Conservation (phyloP, 2,888 invertebrate genomes). For the Sminthurides aquaticus region DNA sequence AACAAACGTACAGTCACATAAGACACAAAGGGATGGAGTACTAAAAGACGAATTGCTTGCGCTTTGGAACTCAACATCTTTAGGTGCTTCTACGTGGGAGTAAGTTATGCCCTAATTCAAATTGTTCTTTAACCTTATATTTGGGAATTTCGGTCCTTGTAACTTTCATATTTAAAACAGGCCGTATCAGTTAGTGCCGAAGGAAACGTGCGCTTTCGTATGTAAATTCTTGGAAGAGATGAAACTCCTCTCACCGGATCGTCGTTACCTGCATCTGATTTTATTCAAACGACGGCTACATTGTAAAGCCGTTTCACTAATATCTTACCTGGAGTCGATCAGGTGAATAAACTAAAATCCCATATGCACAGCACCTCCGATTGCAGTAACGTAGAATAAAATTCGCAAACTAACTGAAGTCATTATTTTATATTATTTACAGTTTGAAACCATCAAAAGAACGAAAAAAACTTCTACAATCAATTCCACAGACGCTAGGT, state of each 20-base stretch:
- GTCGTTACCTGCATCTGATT: constrained; percentile 34
- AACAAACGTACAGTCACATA: constrained; percentile 29
- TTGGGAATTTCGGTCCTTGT: background rate
- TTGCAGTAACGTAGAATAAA: too few species aligned
- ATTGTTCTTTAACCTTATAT: too few species aligned
- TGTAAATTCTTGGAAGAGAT: constrained; percentile 36
- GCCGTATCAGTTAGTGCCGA: constrained; percentile 32
- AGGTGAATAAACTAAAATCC: constrained; percentile 24
- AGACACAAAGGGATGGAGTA: constrained; percentile 27
- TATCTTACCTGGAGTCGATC: constrained; percentile 37
- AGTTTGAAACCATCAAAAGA: constrained; percentile 35
- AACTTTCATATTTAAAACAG: constrained; percentile 19
- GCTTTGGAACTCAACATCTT: constrained; percentile 35
- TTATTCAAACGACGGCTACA: constrained; percentile 36
- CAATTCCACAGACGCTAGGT: constrained; percentile 32
- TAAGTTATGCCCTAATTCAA: constrained; percentile 3
- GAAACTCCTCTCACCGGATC: constrained; percentile 29
- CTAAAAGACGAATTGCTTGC: constrained; percentile 35
- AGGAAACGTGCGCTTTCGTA: constrained; percentile 38
- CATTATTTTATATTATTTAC: constrained; percentile 5
- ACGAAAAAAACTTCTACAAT: constrained; percentile 25
- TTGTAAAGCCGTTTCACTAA: constrained; percentile 38
- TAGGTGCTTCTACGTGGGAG: constrained; percentile 5
- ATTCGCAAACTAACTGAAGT: too few species aligned
- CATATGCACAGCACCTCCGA: background rate